Conservation (phyloP, 2,888 invertebrate species). For the Antheraea assamensis region DNA sequence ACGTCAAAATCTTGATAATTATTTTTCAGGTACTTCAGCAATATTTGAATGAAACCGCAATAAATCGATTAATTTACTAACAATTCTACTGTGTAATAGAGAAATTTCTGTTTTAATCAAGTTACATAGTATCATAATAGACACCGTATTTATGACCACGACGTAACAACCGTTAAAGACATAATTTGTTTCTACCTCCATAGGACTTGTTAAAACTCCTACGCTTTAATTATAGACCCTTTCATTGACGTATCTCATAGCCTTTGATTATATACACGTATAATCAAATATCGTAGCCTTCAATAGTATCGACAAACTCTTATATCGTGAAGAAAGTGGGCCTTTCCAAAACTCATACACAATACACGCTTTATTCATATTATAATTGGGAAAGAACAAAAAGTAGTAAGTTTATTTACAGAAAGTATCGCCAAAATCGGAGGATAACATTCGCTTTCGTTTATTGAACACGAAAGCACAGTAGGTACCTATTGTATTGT, state of each 20-base stretch:
- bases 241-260: slow-evolving; percentile 58
- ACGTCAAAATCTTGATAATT: not conserved
- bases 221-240: slow-evolving; percentile 65
- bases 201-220: slow-evolving; percentile 50
- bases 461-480: slow-evolving; percentile 68
- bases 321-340: slow-evolving; percentile 74
- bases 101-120: slow-evolving; percentile 1
- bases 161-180: slow-evolving; percentile 3
- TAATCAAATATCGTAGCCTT: slow-evolving; percentile 32
- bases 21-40: not conserved
- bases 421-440: slow-evolving; percentile 75
- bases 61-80: not conserved
- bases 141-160: slow-evolving; percentile 10
- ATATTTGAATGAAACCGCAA: not conserved
- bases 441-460: slow-evolving; percentile 73
- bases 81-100: not conserved
- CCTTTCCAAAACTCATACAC: slow-evolving; percentile 59
- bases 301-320: slow-evolving; percentile 39
- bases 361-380: slow-evolving; percentile 71
- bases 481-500: slow-evolving; percentile 60
- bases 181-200: slow-evolving; percentile 21
- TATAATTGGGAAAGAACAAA: slow-evolving; percentile 75
- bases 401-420: slow-evolving; percentile 69
- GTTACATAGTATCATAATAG: slow-evolving; percentile 7
- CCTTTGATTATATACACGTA: slow-evolving; percentile 32